Base-by-base conservation (phyloP, 1,140 invertebrate species). In the Drosophila punjabiensis region DNA sequence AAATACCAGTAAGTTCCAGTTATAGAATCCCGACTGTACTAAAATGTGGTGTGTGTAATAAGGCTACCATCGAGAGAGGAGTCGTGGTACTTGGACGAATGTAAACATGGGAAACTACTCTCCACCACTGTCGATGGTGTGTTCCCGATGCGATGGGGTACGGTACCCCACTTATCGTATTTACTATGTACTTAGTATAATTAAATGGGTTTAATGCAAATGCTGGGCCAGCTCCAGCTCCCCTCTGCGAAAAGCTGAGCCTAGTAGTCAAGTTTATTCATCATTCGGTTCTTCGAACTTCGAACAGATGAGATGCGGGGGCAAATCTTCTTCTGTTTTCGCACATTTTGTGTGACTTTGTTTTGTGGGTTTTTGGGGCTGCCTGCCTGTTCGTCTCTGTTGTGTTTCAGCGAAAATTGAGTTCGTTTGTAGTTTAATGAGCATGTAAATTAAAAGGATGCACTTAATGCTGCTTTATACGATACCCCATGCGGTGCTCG, bases 131-230 rank as follows among this genome's bases (percentile, higher is more conserved):
- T 2, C 43, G 35, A 35, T 76, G 62, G 62, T 53, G 62, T 53
- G 37, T 62, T 50, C 35, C 41, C 35, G 68, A 48, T 48, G 45
- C 55, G 53, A 37, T 61, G 69, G 45, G 71, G 56, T 59, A 74
- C 71, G 71, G 56, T 59, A 74, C 71, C 53, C 55, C 58, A 74
- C 71, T 74, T 73, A 74, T 81, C 63, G 79, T 90, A 90, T 89
- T 89, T 89, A 90, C 86, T 86, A 75, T 91, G 86, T 89, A 90
- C 86, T 89, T 90, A 89, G 86, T 89, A 90, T 89, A 89, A 89
- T 89, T 89, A 90, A 89, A 89, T 90, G 79, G 86, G 68, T 80
- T 81, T 85, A 90, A 90, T 90, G 86, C 86, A 89, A 85, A 89
- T 89, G 73, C 66, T 59, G 33, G 69, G 32, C 28, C 47, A 41